Evolutionary conservation across 2,888 invertebrate genomes (phyloP), one percentile per base, ranked within the genome.

Genomic region (Cyclophora albipunctata): DNA sequence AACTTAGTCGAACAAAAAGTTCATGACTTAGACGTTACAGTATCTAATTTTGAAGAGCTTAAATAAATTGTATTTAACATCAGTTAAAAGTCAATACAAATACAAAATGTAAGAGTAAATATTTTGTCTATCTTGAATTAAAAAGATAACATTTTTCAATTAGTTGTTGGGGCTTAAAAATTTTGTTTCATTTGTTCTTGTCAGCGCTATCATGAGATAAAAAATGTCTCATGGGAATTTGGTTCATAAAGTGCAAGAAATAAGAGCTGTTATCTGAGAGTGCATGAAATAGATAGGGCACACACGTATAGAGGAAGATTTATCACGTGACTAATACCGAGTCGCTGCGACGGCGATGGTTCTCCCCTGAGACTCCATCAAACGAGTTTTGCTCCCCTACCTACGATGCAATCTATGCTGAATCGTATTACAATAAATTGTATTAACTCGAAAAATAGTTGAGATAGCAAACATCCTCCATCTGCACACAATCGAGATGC

Each of bases 351-450:
- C 80, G 79, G 78, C 78, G 78, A 78, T 65, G 73, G 66, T 68
- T 65, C 69, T 84, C 87, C 86, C 86, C 59, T 66, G 84, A 78
- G 87, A 86, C 81, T 84, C 81, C 75, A 84, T 88, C 87, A 88
- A 87, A 87, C 86, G 85, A 87, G 87, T 84, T 87, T 84, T 74
- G 77, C 79, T 87, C 86, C 86, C 88, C 85, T 76, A 69, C 78
- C 68, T 75, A 76, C 82, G 85, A 85, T 85, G 86, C 88, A 87
- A 88, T 87, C 88, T 87, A 86, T 86, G 87, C 87, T 87, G 87
- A 88, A 88, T 88, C 87, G 84, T 84, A 88, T 88, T 87, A 88
- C 87, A 86, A 87, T 87, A 87, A 87, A 88, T 87, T 88, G 87
- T 84, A 86, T 88, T 87, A 88, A 85, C 85, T 87, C 84, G 86